Base-by-base conservation (phyloP, 2,888 invertebrate species). In the Pasiphila rectangulata region DNA sequence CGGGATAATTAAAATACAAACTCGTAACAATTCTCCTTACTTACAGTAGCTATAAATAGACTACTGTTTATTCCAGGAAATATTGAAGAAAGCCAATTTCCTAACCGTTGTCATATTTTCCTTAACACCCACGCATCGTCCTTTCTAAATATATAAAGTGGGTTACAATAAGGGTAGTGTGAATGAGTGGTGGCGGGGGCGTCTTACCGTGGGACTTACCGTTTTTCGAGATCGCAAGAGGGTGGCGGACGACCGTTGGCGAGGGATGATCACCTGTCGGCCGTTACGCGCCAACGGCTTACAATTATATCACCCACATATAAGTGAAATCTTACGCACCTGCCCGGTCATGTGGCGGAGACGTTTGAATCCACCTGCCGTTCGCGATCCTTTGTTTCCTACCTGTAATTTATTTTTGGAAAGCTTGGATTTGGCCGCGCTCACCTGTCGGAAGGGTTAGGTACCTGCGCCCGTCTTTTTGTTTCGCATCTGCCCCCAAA, bases 381-480 rank as follows among this genome's bases (percentile, higher is more conserved):
- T 76, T 83, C 70, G 84, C 83, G 76, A 82, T 67, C 77, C 83
- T 83, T 85, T 83, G 83, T 86, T 83, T 86, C 81, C 72, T 69
- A 71, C 74, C 70, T 79, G 79, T 84, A 81, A 86, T 85, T 86
- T 85, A 82, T 75, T 83, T n/a, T 79, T 82, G 75, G 71, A 81
- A 78, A 75, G 69, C 76, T 75, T 75, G 79, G 83, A 86, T 87
- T 87, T 78, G 73, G 81, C 82, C 83, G 83, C 23, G 3, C 59
- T 82, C 88, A 88, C 88, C 88, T 88, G 88, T 86, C 86, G 84
- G 85, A 88, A 89, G 86, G 87, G 88, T 87, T 79, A 72, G 17
- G 49, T 79, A 80, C 81, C 86, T 83, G 85, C 17, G 32, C n/a
- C 64, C 73, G n/a, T n/a, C n/a, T 85, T 85, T 88, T 87, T 86